A percentile compares a stretch with the other conserved stretches of the same genome.
Evolutionary conservation across 2,888 invertebrate species (phyloP).

Genomic region (Troides helena): DNA sequence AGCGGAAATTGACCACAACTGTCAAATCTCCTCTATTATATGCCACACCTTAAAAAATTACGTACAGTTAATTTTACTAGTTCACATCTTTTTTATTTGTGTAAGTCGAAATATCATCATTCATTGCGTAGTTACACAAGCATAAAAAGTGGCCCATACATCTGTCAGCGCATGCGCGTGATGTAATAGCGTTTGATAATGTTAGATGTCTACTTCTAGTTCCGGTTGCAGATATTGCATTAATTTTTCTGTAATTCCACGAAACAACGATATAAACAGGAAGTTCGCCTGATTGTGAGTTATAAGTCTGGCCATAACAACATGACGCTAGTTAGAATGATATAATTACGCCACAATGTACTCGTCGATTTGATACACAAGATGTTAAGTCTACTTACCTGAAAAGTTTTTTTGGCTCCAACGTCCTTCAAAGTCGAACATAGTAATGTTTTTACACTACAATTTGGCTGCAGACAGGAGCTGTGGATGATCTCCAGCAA

Average conservation of each 20-base stretch:
- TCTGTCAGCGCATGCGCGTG: conserved; percentile 17
- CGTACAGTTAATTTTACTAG: background rate
- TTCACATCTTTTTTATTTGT: conserved; percentile 2
- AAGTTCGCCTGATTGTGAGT: background rate
- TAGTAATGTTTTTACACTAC: too few species aligned
- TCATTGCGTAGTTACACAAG: conserved; percentile 12
- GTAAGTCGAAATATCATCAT: conserved; percentile 18
- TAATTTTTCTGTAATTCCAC: too few species aligned
- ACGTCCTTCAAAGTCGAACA: too few species aligned
- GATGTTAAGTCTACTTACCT: too few species aligned
- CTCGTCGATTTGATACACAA: too few species aligned
- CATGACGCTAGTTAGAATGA: too few species aligned
- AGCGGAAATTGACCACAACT: too few species aligned
- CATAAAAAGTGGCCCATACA: conserved; percentile 20
- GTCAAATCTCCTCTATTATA: background rate
- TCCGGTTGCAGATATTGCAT: conserved; percentile 43
- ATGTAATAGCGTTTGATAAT: conserved; percentile 36
- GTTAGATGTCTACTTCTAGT: conserved; percentile 41
- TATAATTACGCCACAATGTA: too few species aligned
- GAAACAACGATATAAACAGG: conserved; percentile 32
- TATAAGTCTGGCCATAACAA: too few species aligned
- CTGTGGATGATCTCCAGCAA: too few species aligned
- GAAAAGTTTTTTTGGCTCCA: too few species aligned
- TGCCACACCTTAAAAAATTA: background rate
- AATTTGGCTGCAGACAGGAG: too few species aligned